phyloP scores from a whole-genome alignment of 2,888 invertebrate species.

The Himalopsyche japonica region DNA sequence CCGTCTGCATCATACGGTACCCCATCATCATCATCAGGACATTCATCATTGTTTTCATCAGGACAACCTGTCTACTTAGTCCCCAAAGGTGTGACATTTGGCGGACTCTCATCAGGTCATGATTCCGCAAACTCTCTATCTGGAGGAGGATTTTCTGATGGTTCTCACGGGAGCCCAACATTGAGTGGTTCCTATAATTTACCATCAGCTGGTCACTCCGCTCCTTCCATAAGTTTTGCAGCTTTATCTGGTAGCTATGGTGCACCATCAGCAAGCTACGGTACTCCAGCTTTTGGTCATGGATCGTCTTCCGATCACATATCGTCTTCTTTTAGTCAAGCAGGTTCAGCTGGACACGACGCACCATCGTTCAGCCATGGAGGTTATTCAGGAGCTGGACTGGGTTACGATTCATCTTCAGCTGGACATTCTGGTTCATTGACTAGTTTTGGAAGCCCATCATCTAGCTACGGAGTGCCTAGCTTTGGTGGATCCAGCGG shows the following conservation, averaged over 20 bases:
- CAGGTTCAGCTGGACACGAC: not conserved
- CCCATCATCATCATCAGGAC: conserved; percentile 1
- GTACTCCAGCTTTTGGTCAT: conserved; percentile 18
- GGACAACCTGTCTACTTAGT: conserved; percentile 45
- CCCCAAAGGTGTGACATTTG: conserved; percentile 47
- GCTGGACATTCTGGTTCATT: not conserved
- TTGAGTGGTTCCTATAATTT: conserved; percentile 35
- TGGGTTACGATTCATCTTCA: conserved; percentile 5
- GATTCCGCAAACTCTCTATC: conserved; percentile 5
- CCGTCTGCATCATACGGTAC: conserved; percentile 22
- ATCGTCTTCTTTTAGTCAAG: conserved; percentile 16
- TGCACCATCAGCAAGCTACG: conserved; percentile 21
- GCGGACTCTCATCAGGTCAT: not conserved
- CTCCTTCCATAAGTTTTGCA: conserved; percentile 32
- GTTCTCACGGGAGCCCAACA: conserved; percentile 37
- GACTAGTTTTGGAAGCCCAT: not conserved
- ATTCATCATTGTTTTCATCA: conserved; percentile 15
- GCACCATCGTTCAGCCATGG: not conserved
- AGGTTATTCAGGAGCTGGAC: conserved; percentile 3
- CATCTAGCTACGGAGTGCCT: conserved; percentile 9
- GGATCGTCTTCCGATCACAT: not conserved
- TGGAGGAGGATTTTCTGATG: conserved; percentile 4
- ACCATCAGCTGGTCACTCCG: conserved; percentile 38
- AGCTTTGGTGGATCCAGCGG: not conserved
- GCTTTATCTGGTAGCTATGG: conserved; percentile 44